A percentile compares a stretch with the other conserved stretches of the same genome.
Evolutionary conservation across 2,113 vertebrate genomes (phyloP).

Genomic region (Jaculus jaculus): DNA sequence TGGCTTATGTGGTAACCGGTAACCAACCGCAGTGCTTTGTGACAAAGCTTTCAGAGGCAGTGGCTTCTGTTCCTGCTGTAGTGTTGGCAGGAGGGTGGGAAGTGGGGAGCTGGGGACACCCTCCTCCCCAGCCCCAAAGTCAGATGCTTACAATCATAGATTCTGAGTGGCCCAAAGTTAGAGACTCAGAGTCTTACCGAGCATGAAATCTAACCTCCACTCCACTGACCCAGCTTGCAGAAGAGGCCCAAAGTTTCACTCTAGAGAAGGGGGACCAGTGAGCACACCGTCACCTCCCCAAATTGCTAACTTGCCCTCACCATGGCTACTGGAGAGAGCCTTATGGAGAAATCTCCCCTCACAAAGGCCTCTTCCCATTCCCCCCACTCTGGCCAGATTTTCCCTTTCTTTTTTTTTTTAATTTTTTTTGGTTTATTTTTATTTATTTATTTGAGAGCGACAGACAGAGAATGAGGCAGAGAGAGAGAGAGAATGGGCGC

Average conservation of each 20-base stretch:
- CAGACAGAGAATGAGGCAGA: too few species aligned
- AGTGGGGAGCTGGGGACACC: constrained; percentile 40
- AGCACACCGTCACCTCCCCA: neutral
- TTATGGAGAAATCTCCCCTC: neutral
- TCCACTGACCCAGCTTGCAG: neutral
- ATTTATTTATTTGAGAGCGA: too few species aligned
- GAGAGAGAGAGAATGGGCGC: too few species aligned
- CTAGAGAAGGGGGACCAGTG: neutral
- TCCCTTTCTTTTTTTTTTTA: too few species aligned
- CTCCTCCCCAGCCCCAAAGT: neutral
- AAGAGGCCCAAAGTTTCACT: neutral
- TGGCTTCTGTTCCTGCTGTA: constrained; percentile 54
- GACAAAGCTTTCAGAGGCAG: constrained; percentile 62
- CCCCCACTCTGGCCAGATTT: neutral
- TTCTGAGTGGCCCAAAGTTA: neutral
- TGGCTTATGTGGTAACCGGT: constrained; percentile 74
- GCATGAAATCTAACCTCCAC: neutral
- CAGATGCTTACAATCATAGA: neutral
- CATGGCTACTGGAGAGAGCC: neutral
- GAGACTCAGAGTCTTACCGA: neutral
- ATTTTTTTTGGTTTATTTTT: too few species aligned
- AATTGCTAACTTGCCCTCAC: neutral
- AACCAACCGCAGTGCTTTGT: constrained; percentile 74
- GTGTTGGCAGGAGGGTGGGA: neutral
- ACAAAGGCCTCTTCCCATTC: neutral